Evolutionary conservation across 2,888 invertebrate genomes (phyloP).

Genomic region (Pyralis farinalis): DNA sequence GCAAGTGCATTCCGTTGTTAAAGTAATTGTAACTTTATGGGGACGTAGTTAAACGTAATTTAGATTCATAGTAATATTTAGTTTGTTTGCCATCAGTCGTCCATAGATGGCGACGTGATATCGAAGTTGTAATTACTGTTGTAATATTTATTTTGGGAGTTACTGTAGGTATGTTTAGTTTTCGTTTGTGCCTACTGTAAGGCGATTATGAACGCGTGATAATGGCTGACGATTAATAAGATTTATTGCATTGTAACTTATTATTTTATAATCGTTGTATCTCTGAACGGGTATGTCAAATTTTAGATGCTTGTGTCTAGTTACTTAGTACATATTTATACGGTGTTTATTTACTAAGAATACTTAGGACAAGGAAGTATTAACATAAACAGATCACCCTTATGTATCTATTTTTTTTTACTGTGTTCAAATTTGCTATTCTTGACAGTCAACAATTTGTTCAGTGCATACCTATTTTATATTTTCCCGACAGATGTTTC

Average conservation of each 20-base stretch:
- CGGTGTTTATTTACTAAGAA: no score
- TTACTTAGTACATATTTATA: no score
- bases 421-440: no score
- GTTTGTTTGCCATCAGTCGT: conserved; percentile 31
- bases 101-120: conserved; percentile 61
- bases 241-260: conserved; percentile 18
- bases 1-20: conserved; percentile 58
- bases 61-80: conserved; percentile 22
- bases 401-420: no score
- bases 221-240: conserved; percentile 23
- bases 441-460: no score
- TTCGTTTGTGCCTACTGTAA: neutral
- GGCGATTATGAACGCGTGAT: conserved; percentile 18
- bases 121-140: conserved; percentile 24
- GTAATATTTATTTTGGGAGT: conserved; percentile 11
- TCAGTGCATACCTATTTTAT: no score
- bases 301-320: no score
- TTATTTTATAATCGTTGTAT: no score
- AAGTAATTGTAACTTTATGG: conserved; percentile 60
- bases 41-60: conserved; percentile 46
- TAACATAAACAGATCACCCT: no score
- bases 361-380: no score
- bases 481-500: no score
- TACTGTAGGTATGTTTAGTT: conserved; percentile 4
- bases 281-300: no score